Base-by-base conservation (phyloP, 2,888 invertebrate species). In the Syrphus vitripennis region DNA sequence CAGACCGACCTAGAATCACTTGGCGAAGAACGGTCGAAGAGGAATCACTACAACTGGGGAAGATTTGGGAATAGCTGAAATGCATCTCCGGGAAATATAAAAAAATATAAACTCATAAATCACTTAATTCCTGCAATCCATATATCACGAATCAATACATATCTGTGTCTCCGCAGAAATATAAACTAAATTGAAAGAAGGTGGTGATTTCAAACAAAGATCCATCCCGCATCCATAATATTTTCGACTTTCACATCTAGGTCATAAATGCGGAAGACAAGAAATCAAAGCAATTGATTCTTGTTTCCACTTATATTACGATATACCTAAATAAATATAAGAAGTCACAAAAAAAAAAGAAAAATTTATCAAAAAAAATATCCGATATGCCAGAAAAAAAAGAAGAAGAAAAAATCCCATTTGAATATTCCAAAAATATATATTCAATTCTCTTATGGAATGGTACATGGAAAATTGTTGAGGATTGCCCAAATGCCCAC, bases 401-500 rank as follows among this genome's bases (percentile, higher is more conserved):
- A 71, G 50, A 75, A 78, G 21, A 55, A 55, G 29, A 16, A 14
- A 34, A 59, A 59, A 59, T 37, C 76, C 40, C 40, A 77, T 84
- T 84, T 81, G 80, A 76, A 84, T 84, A 84, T 84, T 81, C 48
- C 21, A 31, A 72, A 59, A 71, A 71, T 79, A 84, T 53, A 53
- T 84, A 84, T 81, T 72, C 75, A 80, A 84, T 81, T 81, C 80
- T 76, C 80, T 24, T 80, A 67, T 77, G 61, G 80, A 61, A n/a
- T n/a, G n/a, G 65, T 71, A 80, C 76, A 77, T 80, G 75, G 70
- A 79, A 77, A 84, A 84, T 80, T 84, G 81, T 74, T 86, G 74
- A 70, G 78, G 77, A 81, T 82, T 86, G 82, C 74, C 82, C 81
- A 78, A 81, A 78, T 86, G 86, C 77, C 86, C 81, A 82, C 70